phyloP scores from a whole-genome alignment of 64 coral and sea anemone species.

The Montipora capricornis region DNA sequence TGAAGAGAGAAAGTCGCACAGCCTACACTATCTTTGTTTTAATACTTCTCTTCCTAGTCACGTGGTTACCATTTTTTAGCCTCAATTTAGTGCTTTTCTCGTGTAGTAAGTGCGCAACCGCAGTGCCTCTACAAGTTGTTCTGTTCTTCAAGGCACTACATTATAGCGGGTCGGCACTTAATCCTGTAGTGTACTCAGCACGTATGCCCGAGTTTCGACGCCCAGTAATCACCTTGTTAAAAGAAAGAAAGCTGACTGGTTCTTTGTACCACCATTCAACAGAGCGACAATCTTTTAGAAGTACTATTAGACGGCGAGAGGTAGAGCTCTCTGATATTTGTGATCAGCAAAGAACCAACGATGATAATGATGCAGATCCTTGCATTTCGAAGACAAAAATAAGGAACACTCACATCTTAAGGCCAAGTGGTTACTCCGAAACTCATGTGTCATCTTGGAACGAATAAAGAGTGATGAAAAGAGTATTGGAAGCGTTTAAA shows the following conservation, averaged over 20 bases:
- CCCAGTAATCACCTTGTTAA: constrained; percentile 63
- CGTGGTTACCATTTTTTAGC: constrained; percentile 95
- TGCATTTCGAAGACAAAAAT: neutral
- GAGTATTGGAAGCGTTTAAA: no score
- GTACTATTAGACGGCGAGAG: neutral
- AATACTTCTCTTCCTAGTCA: constrained; percentile 83
- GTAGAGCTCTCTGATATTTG: neutral
- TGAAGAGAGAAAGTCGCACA: constrained; percentile 81
- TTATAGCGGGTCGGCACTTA: constrained; percentile 85
- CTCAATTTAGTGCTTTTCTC: constrained; percentile 83
- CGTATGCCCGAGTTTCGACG: constrained; percentile 91
- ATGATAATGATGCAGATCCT: neutral
- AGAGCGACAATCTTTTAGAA: neutral
- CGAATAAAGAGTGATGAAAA: no score
- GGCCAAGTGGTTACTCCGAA: neutral
- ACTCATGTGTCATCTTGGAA: no score
- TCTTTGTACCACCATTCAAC: constrained; percentile 42
- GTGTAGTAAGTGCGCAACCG: constrained; percentile 44
- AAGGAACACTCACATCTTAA: neutral
- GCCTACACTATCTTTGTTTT: constrained; percentile 76
- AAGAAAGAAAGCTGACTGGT: constrained; percentile 58
- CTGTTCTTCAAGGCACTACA: constrained; percentile 82
- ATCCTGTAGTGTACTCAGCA: constrained; percentile 82
- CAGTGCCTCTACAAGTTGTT: constrained; percentile 70
- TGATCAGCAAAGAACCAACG: neutral